These are phyloP conservation scores for Scaptomyza tumidula DNA, from an alignment of 2,888 invertebrate genomes.

Conservation along the genomic window DNA sequence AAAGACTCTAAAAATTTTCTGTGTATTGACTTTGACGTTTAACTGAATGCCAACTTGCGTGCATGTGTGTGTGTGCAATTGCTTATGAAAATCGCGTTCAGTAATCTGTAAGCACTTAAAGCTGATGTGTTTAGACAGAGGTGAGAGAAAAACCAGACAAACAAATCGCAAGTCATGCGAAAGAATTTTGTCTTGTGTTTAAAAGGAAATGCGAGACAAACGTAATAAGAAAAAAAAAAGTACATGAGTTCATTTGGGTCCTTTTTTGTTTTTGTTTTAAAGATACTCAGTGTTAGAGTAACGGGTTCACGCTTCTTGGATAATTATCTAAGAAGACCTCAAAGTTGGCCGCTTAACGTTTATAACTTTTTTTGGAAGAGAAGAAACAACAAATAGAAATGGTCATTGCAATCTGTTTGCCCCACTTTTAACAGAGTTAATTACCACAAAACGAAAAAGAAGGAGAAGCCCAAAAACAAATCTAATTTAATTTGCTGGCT, in stretches of 20 bases:
- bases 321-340: slow-evolving; percentile 46
- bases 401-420: slow-evolving; percentile 43
- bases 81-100: slow-evolving; percentile 40
- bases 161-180: not conserved
- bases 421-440: slow-evolving; percentile 54
- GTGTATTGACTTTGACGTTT: slow-evolving; percentile 72
- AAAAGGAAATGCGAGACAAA: not conserved
- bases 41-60: slow-evolving; percentile 35
- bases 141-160: not conserved
- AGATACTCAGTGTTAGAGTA: not conserved
- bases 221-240: not conserved
- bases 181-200: not conserved
- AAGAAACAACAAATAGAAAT: slow-evolving; percentile 10
- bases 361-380: slow-evolving; percentile 18
- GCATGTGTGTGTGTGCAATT: slow-evolving; percentile 28
- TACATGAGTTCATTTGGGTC: not conserved
- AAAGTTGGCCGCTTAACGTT: slow-evolving; percentile 29
- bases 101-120: slow-evolving; percentile 47
- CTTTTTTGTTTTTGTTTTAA: not conserved
- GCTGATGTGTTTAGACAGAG: slow-evolving; percentile 22
- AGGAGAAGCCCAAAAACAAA: slow-evolving; percentile 43
- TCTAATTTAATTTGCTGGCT: slow-evolving; percentile 43
- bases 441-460: slow-evolving; percentile 46
- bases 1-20: slow-evolving; percentile 31
- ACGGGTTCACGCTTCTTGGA: slow-evolving; percentile 20